Conservation (phyloP, 2,113 vertebrate genomes). For the Microtus ochrogaster region DNA sequence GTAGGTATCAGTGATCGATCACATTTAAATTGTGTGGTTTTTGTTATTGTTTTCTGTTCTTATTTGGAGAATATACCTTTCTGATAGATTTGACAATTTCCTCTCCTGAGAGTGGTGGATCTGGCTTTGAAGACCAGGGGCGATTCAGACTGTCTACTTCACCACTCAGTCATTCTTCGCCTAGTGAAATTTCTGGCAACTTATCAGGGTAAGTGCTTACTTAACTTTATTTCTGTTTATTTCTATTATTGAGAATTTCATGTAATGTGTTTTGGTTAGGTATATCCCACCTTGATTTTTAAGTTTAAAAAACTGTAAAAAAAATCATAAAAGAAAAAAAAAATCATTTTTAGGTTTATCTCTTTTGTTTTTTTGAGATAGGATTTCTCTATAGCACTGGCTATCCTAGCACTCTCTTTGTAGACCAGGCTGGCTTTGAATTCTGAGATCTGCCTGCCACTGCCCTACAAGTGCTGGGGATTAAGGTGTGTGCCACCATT, state of each 20-base stretch:
- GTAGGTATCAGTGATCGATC: conserved; percentile 81
- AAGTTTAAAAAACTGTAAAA: conserved; percentile 13
- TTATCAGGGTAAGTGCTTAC: conserved; percentile 83
- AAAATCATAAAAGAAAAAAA: neutral
- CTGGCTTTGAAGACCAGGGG: conserved; percentile 85
- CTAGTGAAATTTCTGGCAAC: conserved; percentile 90
- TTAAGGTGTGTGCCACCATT: no score
- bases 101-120: conserved; percentile 69
- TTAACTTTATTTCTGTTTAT: neutral
- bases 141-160: conserved; percentile 95
- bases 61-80: conserved; percentile 42
- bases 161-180: conserved; percentile 96
- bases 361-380: neutral
- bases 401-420: no score
- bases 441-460: no score
- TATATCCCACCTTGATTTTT: neutral
- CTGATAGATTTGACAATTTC: conserved; percentile 75
- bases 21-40: neutral
- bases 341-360: neutral
- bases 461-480: no score
- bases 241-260: neutral
- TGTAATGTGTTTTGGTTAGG: neutral
- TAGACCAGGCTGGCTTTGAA: no score
- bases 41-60: neutral
- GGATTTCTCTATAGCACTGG: neutral